Percentiles rank a stretch among this genome's conserved stretches.
phyloP scores from a whole-genome alignment of 2,888 invertebrate genomes.

The Meloe dianella region DNA sequence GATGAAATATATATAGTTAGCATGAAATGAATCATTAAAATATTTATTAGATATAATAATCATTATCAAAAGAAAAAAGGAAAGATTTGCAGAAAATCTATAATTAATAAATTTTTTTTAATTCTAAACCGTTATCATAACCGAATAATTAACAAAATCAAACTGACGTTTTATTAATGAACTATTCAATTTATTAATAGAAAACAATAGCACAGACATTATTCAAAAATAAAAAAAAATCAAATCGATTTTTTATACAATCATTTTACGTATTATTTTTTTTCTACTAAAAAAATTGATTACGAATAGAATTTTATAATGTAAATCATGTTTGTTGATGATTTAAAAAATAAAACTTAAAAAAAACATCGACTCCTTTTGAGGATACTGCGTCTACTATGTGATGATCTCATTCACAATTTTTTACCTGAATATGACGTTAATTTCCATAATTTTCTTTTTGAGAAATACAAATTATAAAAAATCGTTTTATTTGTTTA shows the following conservation, averaged over 20 bases:
- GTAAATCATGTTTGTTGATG: neutral
- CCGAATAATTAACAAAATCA: neutral
- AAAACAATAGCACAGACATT: neutral
- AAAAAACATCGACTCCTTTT: neutral
- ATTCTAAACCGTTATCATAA: neutral
- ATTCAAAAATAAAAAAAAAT: too few relatives aligned
- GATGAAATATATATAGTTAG: conserved; percentile 17
- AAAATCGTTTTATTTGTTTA: too few relatives aligned
- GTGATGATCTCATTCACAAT: neutral
- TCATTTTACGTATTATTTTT: neutral
- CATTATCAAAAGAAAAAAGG: conserved; percentile 8
- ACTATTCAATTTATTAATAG: conserved; percentile 1
- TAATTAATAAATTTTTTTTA: too few relatives aligned
- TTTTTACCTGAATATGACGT: neutral
- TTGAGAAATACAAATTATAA: too few relatives aligned
- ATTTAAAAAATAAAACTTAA: too few relatives aligned
- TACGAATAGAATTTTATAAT: neutral
- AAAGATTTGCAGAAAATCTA: too few relatives aligned
- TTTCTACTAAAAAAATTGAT: neutral
- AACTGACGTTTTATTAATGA: neutral
- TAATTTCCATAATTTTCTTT: too few relatives aligned
- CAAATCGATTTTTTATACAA: neutral
- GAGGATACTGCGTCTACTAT: neutral
- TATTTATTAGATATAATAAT: conserved; percentile 5
- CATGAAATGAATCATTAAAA: conserved; percentile 23